A percentile compares a stretch with the other conserved stretches of the same genome.
phyloP scores from a whole-genome alignment of 1,140 invertebrate species.

The Calliopsis andreniformis region DNA sequence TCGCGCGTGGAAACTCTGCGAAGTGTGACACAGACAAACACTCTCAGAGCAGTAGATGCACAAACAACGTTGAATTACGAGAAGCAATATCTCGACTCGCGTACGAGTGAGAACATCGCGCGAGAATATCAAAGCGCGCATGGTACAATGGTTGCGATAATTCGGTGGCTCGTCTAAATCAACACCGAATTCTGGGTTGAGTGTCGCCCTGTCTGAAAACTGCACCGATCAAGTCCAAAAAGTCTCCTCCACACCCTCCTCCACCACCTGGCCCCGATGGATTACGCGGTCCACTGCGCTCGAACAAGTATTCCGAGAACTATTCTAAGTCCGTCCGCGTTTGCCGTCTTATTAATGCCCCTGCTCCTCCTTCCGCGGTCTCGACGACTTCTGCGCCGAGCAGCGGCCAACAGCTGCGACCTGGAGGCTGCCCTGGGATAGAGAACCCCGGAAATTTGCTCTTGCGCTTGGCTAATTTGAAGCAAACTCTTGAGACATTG shows the following conservation, averaged over 20 bases:
- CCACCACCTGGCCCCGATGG: constrained; percentile 37
- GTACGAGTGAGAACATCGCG: not conserved
- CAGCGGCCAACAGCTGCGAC: constrained; percentile 72
- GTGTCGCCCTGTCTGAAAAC: constrained; percentile 14
- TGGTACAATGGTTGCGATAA: constrained; percentile 34
- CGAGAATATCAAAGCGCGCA: constrained; percentile 15
- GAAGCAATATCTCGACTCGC: not conserved
- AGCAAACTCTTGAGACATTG: not conserved
- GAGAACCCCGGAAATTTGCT: constrained; percentile 40
- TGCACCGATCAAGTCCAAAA: not conserved
- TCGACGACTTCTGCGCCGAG: constrained; percentile 39
- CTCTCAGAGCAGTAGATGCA: not conserved
- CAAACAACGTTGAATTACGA: constrained; percentile 28
- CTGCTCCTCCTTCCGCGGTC: constrained; percentile 51
- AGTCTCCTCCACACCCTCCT: constrained; percentile 15
- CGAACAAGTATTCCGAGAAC: constrained; percentile 74
- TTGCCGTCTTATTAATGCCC: constrained; percentile 76
- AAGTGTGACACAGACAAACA: not conserved
- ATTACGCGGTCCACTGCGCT: constrained; percentile 71
- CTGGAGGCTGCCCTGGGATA: constrained; percentile 32
- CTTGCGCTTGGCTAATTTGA: not conserved
- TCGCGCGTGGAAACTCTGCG: not conserved
- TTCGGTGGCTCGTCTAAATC: constrained; percentile 18
- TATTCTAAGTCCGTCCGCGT: constrained; percentile 72
- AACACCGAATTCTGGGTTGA: constrained; percentile 52